A percentile compares a stretch with the other conserved stretches of the same genome.
Conservation (phyloP, 2,797 vertebrate genomes). For the Epinephelus malabaricus region DNA sequence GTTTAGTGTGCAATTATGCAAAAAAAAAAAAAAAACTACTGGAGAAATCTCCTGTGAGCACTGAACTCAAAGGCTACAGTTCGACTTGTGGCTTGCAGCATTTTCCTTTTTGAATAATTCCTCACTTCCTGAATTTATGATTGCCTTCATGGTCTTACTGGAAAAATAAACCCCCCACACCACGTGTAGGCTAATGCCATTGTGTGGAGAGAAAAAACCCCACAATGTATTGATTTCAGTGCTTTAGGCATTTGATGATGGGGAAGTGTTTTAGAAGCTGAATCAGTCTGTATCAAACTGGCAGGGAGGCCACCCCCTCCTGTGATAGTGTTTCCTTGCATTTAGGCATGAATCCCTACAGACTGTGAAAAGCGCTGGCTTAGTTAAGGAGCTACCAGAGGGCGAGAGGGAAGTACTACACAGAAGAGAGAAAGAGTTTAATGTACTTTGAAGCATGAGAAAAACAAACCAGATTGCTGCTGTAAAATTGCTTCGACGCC, state of each 20-base stretch:
- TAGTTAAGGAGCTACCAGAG: conserved; percentile 56
- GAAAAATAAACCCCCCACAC: not conserved
- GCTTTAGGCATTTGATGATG: conserved; percentile 46
- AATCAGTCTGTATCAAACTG: conserved; percentile 21
- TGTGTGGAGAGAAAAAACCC: conserved; percentile 18
- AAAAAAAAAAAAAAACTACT: conserved; percentile 1
- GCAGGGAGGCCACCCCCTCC: conserved; percentile 32
- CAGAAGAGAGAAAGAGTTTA: conserved; percentile 33
- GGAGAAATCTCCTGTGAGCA: conserved; percentile 29
- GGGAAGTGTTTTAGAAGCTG: conserved; percentile 38
- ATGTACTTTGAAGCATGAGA: conserved; percentile 47
- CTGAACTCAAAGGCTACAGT: conserved; percentile 46
- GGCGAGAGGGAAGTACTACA: conserved; percentile 7
- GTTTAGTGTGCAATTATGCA: conserved; percentile 44
- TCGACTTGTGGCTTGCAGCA: conserved; percentile 46
- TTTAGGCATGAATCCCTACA: conserved; percentile 52
- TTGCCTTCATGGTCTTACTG: conserved; percentile 15
- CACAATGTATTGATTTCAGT: conserved; percentile 43
- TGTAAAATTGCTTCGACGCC: conserved; percentile 35
- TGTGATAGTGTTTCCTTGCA: conserved; percentile 36
- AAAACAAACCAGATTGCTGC: conserved; percentile 58
- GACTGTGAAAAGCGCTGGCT: conserved; percentile 55
- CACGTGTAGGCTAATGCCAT: conserved; percentile 9
- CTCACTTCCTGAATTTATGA: conserved; percentile 67
- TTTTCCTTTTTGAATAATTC: conserved; percentile 62